Percentiles rank a stretch among this genome's conserved stretches.
phyloP scores from a whole-genome alignment of 2,113 vertebrate species.

The Zeus faber region DNA sequence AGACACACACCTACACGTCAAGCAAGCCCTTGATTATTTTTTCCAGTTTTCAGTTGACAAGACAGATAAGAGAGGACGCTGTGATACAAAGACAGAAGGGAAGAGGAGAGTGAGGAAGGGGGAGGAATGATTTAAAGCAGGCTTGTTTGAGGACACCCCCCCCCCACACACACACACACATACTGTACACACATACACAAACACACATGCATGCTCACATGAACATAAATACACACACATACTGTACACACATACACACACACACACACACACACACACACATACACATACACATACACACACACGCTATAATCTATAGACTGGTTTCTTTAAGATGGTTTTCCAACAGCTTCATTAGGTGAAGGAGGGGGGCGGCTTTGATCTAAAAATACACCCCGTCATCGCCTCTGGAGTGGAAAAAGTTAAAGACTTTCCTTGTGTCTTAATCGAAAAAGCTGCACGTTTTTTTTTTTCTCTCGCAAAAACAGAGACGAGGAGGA shows the following conservation, averaged over 20 bases:
- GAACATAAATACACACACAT: background rate
- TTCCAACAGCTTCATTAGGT: slow-evolving; percentile 70
- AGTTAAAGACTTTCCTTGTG: slow-evolving; percentile 55
- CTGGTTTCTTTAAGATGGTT: slow-evolving; percentile 54
- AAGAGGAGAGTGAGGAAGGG: no score
- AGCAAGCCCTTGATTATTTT: no score
- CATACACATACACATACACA: slow-evolving; percentile 16
- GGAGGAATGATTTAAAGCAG: no score
- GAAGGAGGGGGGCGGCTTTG: slow-evolving; percentile 55
- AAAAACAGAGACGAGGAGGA: background rate
- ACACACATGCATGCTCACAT: no score
- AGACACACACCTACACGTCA: no score
- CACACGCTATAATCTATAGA: slow-evolving; percentile 51
- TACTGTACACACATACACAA: background rate
- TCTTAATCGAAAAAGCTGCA: slow-evolving; percentile 50
- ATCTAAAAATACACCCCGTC: slow-evolving; percentile 69
- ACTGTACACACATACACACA: background rate
- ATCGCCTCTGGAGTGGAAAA: slow-evolving; percentile 52
- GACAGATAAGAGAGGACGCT: no score
- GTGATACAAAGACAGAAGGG: no score
- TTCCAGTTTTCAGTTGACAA: no score
- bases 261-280: slow-evolving; percentile 12
- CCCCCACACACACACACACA: no score
- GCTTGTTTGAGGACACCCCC: no score
- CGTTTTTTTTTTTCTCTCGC: background rate